These are phyloP conservation scores for Nicator chloris DNA, from an alignment of 2,113 vertebrate genomes.

Conservation along the genomic window DNA sequence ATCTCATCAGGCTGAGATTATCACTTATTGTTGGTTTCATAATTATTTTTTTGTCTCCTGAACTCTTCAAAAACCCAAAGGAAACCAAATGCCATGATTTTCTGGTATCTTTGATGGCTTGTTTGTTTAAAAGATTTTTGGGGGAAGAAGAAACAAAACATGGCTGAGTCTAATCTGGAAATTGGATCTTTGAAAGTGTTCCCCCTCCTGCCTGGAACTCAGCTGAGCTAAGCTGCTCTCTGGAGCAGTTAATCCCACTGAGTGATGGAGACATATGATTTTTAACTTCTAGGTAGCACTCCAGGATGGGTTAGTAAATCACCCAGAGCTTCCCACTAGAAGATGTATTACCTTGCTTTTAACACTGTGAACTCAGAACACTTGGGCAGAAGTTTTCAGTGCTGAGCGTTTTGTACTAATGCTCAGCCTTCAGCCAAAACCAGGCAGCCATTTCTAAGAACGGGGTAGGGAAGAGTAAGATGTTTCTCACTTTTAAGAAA, in stretches of 20 bases:
- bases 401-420: background rate
- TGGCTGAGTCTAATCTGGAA: background rate
- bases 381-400: background rate
- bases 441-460: background rate
- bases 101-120: background rate
- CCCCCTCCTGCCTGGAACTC: background rate
- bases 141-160: background rate
- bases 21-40: background rate
- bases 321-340: background rate
- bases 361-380: background rate
- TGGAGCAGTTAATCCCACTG: background rate
- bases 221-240: background rate
- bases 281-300: background rate
- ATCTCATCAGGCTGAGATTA: background rate
- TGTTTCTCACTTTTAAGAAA: background rate
- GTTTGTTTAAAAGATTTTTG: background rate
- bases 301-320: constrained; percentile 25
- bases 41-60: background rate
- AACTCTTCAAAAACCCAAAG: background rate
- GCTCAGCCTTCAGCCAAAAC: background rate
- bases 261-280: background rate
- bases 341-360: background rate
- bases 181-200: background rate
- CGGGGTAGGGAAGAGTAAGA: fast-evolving
- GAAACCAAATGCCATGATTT: background rate